Conservation (phyloP, 1,140 invertebrate genomes). For the Laupala kohalensis region DNA sequence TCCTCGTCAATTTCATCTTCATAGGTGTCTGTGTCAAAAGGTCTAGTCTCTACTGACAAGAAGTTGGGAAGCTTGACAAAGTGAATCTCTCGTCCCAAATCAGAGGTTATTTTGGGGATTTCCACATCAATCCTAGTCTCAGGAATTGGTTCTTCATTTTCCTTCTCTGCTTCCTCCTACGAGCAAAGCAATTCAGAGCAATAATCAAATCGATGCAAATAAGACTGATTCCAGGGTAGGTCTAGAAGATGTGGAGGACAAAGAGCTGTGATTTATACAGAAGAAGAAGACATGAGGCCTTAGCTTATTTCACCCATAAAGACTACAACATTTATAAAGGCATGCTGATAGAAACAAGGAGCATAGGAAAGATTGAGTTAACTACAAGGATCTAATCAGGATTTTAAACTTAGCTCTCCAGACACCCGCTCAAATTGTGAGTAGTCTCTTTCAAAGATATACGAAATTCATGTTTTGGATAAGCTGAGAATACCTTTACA, state of each 20-base stretch:
- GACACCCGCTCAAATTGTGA: no score
- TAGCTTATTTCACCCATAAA: not conserved
- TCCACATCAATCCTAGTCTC: slow-evolving; percentile 93
- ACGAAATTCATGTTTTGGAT: no score
- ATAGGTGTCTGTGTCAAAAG: slow-evolving; percentile 89
- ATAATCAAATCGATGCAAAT: not conserved
- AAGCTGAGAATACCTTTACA: no score
- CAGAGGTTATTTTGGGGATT: slow-evolving; percentile 86
- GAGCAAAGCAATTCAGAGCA: not conserved
- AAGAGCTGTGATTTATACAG: not conserved
- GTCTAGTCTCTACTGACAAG: slow-evolving; percentile 79
- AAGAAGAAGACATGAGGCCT: not conserved
- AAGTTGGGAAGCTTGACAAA: slow-evolving; percentile 93
- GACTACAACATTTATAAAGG: not conserved
- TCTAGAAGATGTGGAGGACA: not conserved
- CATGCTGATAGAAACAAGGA: not conserved
- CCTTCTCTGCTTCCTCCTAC: slow-evolving; percentile 44
- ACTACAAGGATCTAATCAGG: no score
- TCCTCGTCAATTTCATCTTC: slow-evolving; percentile 99
- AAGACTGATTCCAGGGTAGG: not conserved
- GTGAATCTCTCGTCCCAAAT: slow-evolving; percentile 81
- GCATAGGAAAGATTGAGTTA: no score
- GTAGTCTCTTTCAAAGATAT: no score
- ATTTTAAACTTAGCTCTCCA: no score
- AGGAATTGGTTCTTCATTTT: slow-evolving; percentile 62